Evolutionary conservation across 2,797 vertebrate species (phyloP), one percentile per base, ranked within the genome.

Genomic region (Alca torda): DNA sequence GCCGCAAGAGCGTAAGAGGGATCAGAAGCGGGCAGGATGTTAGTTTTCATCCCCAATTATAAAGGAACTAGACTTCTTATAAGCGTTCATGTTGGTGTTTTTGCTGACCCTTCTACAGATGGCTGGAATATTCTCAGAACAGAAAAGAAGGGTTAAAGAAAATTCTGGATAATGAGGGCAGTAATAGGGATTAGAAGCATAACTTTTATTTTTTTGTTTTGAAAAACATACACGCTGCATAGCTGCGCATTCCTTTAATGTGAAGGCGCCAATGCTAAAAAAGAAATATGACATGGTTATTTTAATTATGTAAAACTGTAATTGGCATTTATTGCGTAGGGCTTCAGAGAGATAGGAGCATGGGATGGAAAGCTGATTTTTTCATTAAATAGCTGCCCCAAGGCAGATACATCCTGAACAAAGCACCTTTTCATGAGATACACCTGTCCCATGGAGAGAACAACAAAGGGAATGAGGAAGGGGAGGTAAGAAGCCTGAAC

Each of bases 251-350:
- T 86, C 77, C 79, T 95, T 88, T 91, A 91, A 84, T 73, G 68
- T 41, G 81, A 75, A 94, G 61, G 68, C 20, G 76, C 72, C 43
- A 94, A 74, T 89, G 90, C 73, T 77, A 91, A 92, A 90, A 88
- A 93, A 93, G 84, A 96, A 97, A 91, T 88, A 96, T 0, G 4
- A 89, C 94, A 88, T n/a, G 35, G 63, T 70, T 96, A 91, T 80
- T 96, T 94, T 93, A 97, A 97, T 97, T 96, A 93, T 89, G 95
- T 91, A 95, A 89, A 93, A 96, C 68, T 68, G 51, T 88, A 97
- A 97, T 93, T 92, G 90, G 78, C 93, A 96, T 96, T 96, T 91
- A 94, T 93, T 95, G 94, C 16, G 0, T 63, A 72, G 54, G 83
- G 92, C 87, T 92, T 97, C 92, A 93, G 91, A 95, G 89, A 74